Evolutionary conservation across 2,113 vertebrate genomes (phyloP).

Genomic region (Anarrhichthys ocellatus): DNA sequence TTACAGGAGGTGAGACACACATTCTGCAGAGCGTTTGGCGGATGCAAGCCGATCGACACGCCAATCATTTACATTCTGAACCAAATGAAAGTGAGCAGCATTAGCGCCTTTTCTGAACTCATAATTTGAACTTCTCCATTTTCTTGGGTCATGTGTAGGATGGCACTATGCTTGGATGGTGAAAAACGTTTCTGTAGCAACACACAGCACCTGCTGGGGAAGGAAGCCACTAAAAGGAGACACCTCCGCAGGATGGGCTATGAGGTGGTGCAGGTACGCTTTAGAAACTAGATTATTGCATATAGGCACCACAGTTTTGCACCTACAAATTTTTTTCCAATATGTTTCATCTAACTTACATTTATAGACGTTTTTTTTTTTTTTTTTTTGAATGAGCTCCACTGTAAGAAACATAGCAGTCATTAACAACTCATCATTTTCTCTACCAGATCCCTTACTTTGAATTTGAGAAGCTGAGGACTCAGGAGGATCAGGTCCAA

Average conservation of each 20-base stretch:
- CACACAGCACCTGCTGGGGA: conserved; percentile 62
- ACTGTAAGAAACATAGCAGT: neutral
- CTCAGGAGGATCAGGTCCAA: conserved; percentile 15
- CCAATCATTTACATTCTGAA: neutral
- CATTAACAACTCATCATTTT: neutral
- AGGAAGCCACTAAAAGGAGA: conserved; percentile 67
- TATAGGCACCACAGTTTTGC: neutral
- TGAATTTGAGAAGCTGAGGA: conserved; percentile 57
- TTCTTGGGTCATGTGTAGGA: conserved; percentile 9
- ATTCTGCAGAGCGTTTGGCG: neutral
- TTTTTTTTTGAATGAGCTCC: neutral
- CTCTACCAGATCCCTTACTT: conserved; percentile 57
- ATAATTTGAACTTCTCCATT: neutral
- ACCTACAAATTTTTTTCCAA: neutral
- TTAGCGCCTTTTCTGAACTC: neutral
- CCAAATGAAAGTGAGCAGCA: neutral
- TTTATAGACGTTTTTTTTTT: neutral
- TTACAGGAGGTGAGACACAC: conserved; percentile 33
- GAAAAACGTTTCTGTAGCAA: conserved; percentile 57
- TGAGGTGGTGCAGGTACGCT: conserved; percentile 58
- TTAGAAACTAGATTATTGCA: neutral
- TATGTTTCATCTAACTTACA: neutral
- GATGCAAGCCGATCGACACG: no score
- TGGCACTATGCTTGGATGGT: conserved; percentile 56
- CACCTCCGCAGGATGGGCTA: conserved; percentile 59